Percentiles rank a stretch among this genome's conserved stretches.
These are phyloP conservation scores for Rhaphigaster nebulosa DNA, from an alignment of 2,888 invertebrate genomes.

Conservation along the genomic window DNA sequence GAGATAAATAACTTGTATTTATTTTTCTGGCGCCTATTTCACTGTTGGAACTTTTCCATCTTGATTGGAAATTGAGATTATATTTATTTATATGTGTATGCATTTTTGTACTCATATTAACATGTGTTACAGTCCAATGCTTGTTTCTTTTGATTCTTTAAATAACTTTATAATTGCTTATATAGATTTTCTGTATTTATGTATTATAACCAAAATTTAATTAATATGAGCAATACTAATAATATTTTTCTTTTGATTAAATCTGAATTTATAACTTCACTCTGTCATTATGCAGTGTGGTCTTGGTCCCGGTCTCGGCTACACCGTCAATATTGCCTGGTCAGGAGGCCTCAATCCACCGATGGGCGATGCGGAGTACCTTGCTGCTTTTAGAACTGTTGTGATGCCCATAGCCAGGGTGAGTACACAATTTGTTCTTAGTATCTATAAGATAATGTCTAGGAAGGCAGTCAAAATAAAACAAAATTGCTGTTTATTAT, in stretches of 20 bases:
- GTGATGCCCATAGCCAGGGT: slow-evolving; percentile 95
- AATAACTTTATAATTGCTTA: too few relatives aligned
- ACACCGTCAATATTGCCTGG: slow-evolving; percentile 97
- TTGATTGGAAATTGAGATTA: too few relatives aligned
- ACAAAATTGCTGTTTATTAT: too few relatives aligned
- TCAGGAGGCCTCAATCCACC: slow-evolving; percentile 90
- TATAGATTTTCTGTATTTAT: background rate
- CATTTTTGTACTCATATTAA: too few relatives aligned
- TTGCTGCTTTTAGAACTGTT: slow-evolving; percentile 95
- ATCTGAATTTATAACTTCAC: background rate
- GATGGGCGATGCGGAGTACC: slow-evolving; percentile 95
- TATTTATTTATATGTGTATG: too few relatives aligned
- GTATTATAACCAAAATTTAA: background rate
- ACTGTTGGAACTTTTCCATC: too few relatives aligned
- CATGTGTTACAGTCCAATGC: too few relatives aligned
- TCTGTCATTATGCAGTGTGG: slow-evolving; percentile 78
- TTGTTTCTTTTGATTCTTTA: too few relatives aligned
- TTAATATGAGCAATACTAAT: slow-evolving; percentile 28
- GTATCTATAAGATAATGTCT: too few relatives aligned
- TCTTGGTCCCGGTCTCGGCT: slow-evolving; percentile 88
- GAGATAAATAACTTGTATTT: too few relatives aligned
- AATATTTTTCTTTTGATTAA: slow-evolving; percentile 51
- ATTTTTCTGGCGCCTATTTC: too few relatives aligned
- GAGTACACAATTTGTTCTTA: background rate
- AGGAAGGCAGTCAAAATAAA: too few relatives aligned